A percentile compares a stretch with the other conserved stretches of the same genome.
Conservation (phyloP, 2,113 vertebrate species). For the Dendropsophus ebraccatus region DNA sequence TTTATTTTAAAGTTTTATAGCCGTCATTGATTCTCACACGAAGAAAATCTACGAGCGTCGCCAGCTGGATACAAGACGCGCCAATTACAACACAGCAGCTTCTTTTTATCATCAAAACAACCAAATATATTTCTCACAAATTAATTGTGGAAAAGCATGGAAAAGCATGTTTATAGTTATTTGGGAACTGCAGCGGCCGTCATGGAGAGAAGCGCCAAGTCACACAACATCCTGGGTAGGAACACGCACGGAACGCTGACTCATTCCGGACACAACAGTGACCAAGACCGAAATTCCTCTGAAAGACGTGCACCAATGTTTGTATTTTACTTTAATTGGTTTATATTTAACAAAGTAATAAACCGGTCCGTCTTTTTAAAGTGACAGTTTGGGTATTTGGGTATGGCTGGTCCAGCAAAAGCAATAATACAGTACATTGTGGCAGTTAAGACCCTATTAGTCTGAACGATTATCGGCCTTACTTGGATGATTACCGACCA, state of each 20-base stretch:
- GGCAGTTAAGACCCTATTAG: too few species aligned
- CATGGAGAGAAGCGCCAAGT: not conserved
- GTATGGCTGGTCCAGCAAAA: too few species aligned
- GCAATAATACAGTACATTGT: too few species aligned
- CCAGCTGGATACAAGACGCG: not conserved
- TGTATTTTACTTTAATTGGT: not conserved
- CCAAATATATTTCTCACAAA: not conserved
- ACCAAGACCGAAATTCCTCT: not conserved
- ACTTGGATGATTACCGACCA: too few species aligned
- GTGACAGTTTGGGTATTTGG: too few species aligned
- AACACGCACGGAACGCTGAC: not conserved
- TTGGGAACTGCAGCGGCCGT: not conserved
- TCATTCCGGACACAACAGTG: not conserved
- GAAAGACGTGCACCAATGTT: not conserved
- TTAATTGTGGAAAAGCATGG: not conserved
- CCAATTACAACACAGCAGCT: not conserved
- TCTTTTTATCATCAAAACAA: constrained; percentile 12
- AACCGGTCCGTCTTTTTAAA: too few species aligned
- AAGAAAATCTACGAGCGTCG: not conserved
- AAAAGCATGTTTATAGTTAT: not conserved
- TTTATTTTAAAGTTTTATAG: not conserved
- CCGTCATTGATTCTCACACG: not conserved
- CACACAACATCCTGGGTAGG: not conserved
- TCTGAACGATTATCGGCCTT: too few species aligned
- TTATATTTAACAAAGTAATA: too few species aligned